phyloP scores from a whole-genome alignment of 2,113 vertebrate species.

The Gulo gulo region DNA sequence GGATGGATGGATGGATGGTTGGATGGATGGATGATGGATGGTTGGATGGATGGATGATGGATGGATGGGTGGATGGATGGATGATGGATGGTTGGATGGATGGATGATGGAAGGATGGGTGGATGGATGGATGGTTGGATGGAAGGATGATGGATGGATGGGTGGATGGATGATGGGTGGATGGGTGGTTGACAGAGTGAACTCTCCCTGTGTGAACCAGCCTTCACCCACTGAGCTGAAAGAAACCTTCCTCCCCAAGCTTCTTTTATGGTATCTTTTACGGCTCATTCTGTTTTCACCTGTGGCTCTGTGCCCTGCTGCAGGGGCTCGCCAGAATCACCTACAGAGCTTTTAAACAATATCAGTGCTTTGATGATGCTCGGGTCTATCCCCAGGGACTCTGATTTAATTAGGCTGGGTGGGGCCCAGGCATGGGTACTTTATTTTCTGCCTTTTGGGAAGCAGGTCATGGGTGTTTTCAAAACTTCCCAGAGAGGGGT shows the following conservation, averaged over 20 bases:
- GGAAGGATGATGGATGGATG: neutral
- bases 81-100: neutral
- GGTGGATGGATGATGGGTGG: too few species aligned
- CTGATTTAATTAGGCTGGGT: slow-evolving; percentile 19
- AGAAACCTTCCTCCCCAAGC: neutral
- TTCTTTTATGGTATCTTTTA: neutral
- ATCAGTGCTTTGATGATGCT: neutral
- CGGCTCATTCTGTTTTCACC: neutral
- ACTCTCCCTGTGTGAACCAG: neutral
- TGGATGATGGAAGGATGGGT: too few species aligned
- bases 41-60: neutral
- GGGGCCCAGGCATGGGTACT: neutral
- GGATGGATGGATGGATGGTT: neutral
- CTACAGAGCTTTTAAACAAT: neutral
- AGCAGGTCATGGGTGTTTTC: neutral
- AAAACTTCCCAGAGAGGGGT: neutral
- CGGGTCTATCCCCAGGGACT: neutral
- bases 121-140: neutral
- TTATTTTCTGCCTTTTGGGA: slow-evolving; percentile 14
- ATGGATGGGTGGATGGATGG: neutral
- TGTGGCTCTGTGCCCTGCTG: neutral
- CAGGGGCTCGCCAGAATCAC: neutral
- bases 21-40: neutral
- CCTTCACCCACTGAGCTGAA: neutral
- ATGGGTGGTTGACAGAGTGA: neutral